phyloP scores from a whole-genome alignment of 2,113 vertebrate genomes.

The Sula dactylatra region DNA sequence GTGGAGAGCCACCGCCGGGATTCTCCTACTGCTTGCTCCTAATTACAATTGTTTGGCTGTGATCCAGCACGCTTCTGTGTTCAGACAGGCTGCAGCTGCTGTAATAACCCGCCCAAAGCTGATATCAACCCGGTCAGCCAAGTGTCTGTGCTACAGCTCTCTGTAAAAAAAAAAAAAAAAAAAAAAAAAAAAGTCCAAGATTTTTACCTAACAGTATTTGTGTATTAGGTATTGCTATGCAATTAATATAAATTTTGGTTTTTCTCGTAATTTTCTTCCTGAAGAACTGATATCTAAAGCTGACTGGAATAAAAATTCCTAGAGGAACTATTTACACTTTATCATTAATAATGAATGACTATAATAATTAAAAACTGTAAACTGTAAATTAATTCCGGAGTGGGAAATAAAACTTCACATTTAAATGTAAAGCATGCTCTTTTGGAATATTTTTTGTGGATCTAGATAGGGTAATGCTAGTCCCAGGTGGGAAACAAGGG shows the following conservation, averaged over 20 bases:
- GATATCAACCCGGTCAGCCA: not conserved
- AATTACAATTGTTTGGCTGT: not conserved
- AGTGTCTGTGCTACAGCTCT: not conserved
- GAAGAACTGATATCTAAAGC: not conserved
- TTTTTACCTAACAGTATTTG: not conserved
- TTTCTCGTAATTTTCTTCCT: not conserved
- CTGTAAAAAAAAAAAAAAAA: fast-evolving
- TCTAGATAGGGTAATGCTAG: not conserved
- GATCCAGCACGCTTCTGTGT: not conserved
- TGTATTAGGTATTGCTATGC: not conserved
- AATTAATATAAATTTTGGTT: not conserved
- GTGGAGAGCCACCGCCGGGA: not conserved
- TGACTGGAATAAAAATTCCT: not conserved
- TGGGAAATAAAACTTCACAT: slow-evolving; percentile 21
- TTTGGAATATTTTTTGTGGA: not conserved
- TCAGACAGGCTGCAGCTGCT: slow-evolving; percentile 53
- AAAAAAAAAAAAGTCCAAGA: not conserved
- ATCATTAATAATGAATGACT: slow-evolving; percentile 43
- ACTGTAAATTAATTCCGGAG: slow-evolving; percentile 48
- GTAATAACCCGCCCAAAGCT: slow-evolving; percentile 29
- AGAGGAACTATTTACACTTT: not conserved
- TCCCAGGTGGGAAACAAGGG: not conserved
- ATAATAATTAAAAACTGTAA: slow-evolving; percentile 48
- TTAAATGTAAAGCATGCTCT: not conserved
- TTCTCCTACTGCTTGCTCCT: slow-evolving; percentile 16